Conservation (phyloP, 2,113 vertebrate species). For the Passer montanus region DNA sequence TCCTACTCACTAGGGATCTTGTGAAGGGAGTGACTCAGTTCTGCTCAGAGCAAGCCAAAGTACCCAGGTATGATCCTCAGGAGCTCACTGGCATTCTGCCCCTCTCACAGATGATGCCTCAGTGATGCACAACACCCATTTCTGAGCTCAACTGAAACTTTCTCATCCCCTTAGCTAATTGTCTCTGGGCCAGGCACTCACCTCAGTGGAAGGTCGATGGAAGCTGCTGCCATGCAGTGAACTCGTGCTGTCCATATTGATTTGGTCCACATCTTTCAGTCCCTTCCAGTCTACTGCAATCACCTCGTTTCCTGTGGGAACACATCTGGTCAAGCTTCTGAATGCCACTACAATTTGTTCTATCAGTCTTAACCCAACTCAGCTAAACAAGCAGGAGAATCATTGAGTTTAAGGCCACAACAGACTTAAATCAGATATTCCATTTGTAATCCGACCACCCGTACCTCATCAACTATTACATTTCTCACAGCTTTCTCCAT, state of each 20-base stretch:
- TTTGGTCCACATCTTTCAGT: slow-evolving; percentile 81
- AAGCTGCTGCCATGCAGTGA: slow-evolving; percentile 81
- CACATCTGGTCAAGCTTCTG: background rate
- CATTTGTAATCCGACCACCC: background rate
- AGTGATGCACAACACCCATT: background rate
- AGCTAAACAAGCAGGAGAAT: background rate
- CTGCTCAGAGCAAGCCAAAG: background rate
- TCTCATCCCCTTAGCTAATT: background rate
- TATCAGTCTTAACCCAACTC: background rate
- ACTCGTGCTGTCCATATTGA: slow-evolving; percentile 82
- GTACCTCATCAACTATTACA: background rate
- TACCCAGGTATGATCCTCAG: background rate
- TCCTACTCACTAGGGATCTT: background rate
- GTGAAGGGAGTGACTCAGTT: background rate
- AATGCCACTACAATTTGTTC: background rate
- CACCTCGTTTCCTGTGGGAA: slow-evolving; percentile 76
- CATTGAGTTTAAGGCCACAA: background rate
- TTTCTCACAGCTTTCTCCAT: background rate
- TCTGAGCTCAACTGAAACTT: background rate
- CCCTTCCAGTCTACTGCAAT: slow-evolving; percentile 84
- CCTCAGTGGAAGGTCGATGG: slow-evolving; percentile 79
- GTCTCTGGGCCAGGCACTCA: slow-evolving; percentile 25
- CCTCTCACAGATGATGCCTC: background rate
- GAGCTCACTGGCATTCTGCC: background rate
- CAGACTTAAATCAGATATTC: background rate